These are phyloP conservation scores for Seladonia tumulorum DNA, from an alignment of 2,888 invertebrate species.

Conservation along the genomic window DNA sequence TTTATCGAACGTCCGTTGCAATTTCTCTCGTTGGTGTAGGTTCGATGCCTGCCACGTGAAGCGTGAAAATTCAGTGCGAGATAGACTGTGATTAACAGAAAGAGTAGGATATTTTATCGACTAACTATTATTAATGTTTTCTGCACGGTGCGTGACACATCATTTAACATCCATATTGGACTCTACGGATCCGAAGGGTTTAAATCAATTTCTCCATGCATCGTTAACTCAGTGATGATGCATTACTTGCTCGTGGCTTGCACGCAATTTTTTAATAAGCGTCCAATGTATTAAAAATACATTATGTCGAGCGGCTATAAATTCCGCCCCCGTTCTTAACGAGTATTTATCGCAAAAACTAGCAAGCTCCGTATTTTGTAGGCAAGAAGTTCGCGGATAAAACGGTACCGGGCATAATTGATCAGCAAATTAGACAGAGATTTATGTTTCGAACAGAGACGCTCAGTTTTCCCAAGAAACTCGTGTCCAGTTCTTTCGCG, in stretches of 20 bases:
- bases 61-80: not conserved
- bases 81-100: not conserved
- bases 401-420: conserved; percentile 9
- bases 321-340: conserved; percentile 10
- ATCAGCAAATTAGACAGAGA: conserved; percentile 16
- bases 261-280: conserved; percentile 1
- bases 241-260: conserved; percentile 27
- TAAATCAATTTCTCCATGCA: conserved; percentile 43
- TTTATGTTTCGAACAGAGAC: conserved; percentile 1
- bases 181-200: conserved; percentile 12
- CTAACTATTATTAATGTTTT: conserved; percentile 14
- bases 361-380: not conserved
- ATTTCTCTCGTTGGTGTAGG: not conserved
- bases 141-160: not conserved
- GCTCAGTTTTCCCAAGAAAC: not conserved
- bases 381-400: conserved; percentile 12
- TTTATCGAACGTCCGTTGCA: not conserved
- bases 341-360: conserved; percentile 14
- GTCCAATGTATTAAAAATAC: not conserved
- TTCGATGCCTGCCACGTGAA: not conserved
- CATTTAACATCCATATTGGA: conserved; percentile 27
- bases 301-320: conserved; percentile 17
- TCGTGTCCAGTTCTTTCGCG: not conserved
- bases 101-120: conserved; percentile 4
- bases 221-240: conserved; percentile 46